Base-by-base conservation (phyloP, 2,888 invertebrate species). In the Tolmerus cingulatus region DNA sequence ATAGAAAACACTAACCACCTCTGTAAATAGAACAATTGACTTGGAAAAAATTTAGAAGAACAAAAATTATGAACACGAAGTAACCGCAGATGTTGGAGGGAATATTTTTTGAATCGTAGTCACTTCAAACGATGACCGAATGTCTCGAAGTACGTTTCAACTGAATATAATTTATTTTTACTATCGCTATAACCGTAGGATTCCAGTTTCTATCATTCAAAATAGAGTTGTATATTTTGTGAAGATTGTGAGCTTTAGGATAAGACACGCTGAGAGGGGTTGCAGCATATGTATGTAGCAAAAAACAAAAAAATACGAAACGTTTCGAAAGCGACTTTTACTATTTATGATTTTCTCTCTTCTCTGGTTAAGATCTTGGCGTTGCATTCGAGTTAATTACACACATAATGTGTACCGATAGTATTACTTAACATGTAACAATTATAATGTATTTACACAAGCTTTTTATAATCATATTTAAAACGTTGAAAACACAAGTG, bases 401-500 rank as follows among this genome's bases (percentile, higher is more conserved):
- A 55, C 81, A 81, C 55, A 81, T 55, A 81, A 34, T 37, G 76
- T 81, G 55, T 81, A 55, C 55, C 30, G 30, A 81, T 81, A 55
- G 40, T 81, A 81, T 81, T 81, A 81, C 81, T 43, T 79, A 79
- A 82, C 77, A 87, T 55, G 84, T 79, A 87, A 86, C 66, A 27
- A 66, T 66, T 66, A 66, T 84, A 85, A 79, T 87, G 81, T 87
- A 87, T 87, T 87, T 87, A 87, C 86, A 87, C 87, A 76, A 77
- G 87, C 87, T 87, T 87, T 87, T 87, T 87, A 87, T 87, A 87
- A 79, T 81, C 78, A 86, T 86, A 87, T 81, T 81, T 55, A 81
- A 81, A 81, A 81, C 55, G 55, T 81, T 51, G 55, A 55, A 81
- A 81, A 81, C 37, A 55, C 37, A 30, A 51, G 30, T 34, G 8